Percentiles rank a stretch among this genome's conserved stretches.
phyloP scores from a whole-genome alignment of 2,113 vertebrate genomes.

The Sterrhoptilus dennistouni region DNA sequence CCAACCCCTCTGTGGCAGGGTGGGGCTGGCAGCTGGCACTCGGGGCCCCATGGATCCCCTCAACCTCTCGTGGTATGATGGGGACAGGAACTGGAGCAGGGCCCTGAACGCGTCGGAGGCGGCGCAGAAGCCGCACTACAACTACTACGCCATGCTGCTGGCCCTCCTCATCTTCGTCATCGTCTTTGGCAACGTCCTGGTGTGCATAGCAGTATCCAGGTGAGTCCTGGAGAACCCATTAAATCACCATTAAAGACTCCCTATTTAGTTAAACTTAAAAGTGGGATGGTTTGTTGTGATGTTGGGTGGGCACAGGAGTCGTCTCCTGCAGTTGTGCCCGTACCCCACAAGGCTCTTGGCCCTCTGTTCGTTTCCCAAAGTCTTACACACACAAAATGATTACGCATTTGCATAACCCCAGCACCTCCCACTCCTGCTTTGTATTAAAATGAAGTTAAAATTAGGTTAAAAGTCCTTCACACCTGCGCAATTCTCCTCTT shows the following conservation, averaged over 20 bases:
- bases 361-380: background rate
- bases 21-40: conserved; percentile 52
- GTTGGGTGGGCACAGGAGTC: no score
- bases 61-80: conserved; percentile 87
- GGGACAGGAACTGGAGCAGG: conserved; percentile 82
- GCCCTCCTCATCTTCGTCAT: conserved; percentile 96
- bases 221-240: background rate
- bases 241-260: no score
- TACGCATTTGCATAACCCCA: background rate
- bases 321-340: background rate
- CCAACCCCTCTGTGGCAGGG: conserved; percentile 27
- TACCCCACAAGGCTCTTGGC: no score
- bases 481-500: background rate
- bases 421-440: background rate
- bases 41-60: conserved; percentile 87
- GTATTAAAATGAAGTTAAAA: background rate
- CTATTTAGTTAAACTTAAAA: background rate
- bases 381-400: background rate
- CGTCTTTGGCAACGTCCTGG: conserved; percentile 95
- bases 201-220: conserved; percentile 93
- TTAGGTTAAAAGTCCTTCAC: background rate
- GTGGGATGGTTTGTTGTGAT: background rate
- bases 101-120: conserved; percentile 80
- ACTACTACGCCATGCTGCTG: conserved; percentile 96
- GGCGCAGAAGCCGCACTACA: conserved; percentile 83